Evolutionary conservation across 2,113 vertebrate species (phyloP).

Genomic region (Uria lomvia): DNA sequence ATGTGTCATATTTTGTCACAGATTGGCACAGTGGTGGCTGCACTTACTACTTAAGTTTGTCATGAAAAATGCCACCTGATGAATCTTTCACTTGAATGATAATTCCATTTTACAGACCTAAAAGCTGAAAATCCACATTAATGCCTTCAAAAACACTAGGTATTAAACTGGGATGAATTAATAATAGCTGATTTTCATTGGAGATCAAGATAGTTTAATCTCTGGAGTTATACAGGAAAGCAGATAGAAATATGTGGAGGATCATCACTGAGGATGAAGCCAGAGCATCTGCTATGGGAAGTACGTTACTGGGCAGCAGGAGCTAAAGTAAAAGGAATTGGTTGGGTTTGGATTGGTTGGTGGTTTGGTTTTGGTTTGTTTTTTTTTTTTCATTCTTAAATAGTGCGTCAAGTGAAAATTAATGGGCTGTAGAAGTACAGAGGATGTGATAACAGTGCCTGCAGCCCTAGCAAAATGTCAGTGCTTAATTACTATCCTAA

Average conservation of each 20-base stretch:
- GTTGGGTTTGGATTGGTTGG: background rate
- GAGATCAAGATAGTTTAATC: slow-evolving; percentile 39
- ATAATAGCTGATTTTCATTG: slow-evolving; percentile 8
- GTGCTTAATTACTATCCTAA: background rate
- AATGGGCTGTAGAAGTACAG: background rate
- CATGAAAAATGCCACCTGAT: background rate
- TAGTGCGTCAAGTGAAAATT: background rate
- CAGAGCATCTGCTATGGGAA: slow-evolving; percentile 19
- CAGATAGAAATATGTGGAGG: slow-evolving; percentile 5
- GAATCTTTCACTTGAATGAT: background rate
- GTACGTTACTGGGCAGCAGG: background rate
- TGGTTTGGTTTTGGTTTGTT: background rate
- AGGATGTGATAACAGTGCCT: background rate
- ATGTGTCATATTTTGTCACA: background rate
- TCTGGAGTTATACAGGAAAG: background rate
- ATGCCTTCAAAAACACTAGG: background rate
- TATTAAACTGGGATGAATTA: slow-evolving; percentile 30
- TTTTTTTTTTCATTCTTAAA: background rate
- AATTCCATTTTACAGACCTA: background rate
- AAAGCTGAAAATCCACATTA: slow-evolving; percentile 29
- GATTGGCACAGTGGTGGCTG: background rate
- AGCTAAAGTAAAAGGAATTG: background rate
- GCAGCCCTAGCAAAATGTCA: background rate
- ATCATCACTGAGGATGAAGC: background rate
- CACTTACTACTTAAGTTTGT: background rate